phyloP scores from a whole-genome alignment of 2,797 vertebrate genomes.

The Rhinoraja longicauda region DNA sequence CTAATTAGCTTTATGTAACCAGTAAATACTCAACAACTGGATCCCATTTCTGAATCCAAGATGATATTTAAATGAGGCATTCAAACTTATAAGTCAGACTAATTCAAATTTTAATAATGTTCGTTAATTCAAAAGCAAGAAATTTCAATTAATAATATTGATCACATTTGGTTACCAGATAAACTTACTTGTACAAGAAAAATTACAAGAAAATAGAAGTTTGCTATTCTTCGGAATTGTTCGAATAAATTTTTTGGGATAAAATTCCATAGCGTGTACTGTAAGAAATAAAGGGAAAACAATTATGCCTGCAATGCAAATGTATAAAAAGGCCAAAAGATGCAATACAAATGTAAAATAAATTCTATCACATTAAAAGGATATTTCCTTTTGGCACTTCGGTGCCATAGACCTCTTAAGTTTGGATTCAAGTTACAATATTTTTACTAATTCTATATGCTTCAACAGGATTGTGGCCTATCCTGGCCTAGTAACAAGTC shows the following conservation, averaged over 20 bases:
- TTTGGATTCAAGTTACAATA: background rate
- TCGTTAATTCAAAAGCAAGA: constrained; percentile 41
- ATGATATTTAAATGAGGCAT: background rate
- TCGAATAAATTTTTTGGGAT: constrained; percentile 98
- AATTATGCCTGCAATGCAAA: background rate
- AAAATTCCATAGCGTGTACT: constrained; percentile 98
- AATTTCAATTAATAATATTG: constrained; percentile 34
- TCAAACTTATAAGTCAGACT: background rate
- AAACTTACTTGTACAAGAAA: constrained; percentile 95
- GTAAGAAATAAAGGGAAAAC: constrained; percentile 42
- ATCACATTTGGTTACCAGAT: constrained; percentile 42
- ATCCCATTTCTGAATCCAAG: background rate
- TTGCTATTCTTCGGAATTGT: constrained; percentile 97
- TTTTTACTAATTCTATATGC: background rate
- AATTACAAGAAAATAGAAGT: constrained; percentile 99
- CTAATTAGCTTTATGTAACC: background rate
- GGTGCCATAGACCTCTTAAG: background rate
- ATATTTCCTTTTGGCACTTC: background rate
- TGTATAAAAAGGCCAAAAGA: background rate
- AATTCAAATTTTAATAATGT: constrained; percentile 40
- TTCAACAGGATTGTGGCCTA: background rate
- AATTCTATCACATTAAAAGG: background rate
- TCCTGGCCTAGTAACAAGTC: background rate
- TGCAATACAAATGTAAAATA: background rate
- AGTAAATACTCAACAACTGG: background rate